Percentiles rank a stretch among this genome's conserved stretches.
phyloP scores from a whole-genome alignment of 2,113 vertebrate genomes.

The Myiozetetes cayanensis region DNA sequence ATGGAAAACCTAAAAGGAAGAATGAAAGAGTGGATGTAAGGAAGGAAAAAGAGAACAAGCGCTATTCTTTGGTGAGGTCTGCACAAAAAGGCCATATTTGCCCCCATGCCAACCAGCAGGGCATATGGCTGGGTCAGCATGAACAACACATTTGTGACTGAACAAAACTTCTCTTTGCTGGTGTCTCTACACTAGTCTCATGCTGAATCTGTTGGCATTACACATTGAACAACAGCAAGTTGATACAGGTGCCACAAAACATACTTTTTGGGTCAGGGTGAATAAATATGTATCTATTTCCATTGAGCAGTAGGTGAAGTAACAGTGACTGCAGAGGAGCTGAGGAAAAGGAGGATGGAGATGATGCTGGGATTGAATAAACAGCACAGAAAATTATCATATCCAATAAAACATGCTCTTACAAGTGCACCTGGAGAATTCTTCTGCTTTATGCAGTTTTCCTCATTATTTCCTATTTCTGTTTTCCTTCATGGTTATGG shows the following conservation, averaged over 20 bases:
- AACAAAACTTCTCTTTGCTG: not conserved
- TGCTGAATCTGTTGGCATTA: not conserved
- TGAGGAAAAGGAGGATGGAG: not conserved
- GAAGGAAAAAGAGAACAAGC: not conserved
- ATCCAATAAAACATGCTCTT: slow-evolving; percentile 19
- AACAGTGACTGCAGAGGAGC: not conserved
- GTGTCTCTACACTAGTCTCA: not conserved
- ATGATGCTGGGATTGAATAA: slow-evolving; percentile 4
- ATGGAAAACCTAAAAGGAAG: not conserved
- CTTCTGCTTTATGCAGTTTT: not conserved
- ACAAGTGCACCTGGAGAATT: slow-evolving; percentile 20
- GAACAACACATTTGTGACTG: not conserved
- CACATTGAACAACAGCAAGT: accelerated
- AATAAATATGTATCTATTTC: not conserved
- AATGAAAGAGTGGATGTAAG: not conserved
- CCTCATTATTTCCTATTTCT: slow-evolving; percentile 23
- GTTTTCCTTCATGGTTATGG: slow-evolving; percentile 5
- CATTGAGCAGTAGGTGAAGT: not conserved
- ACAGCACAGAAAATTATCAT: slow-evolving; percentile 17
- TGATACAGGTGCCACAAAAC: not conserved
- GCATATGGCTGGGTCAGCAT: not conserved
- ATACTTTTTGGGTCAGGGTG: not conserved
- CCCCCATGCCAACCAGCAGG: not conserved
- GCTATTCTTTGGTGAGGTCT: not conserved
- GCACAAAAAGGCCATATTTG: not conserved